phyloP scores from a whole-genome alignment of 53 echinoderm and acorn worm genomes.

The Temnopleurus reevesii region DNA sequence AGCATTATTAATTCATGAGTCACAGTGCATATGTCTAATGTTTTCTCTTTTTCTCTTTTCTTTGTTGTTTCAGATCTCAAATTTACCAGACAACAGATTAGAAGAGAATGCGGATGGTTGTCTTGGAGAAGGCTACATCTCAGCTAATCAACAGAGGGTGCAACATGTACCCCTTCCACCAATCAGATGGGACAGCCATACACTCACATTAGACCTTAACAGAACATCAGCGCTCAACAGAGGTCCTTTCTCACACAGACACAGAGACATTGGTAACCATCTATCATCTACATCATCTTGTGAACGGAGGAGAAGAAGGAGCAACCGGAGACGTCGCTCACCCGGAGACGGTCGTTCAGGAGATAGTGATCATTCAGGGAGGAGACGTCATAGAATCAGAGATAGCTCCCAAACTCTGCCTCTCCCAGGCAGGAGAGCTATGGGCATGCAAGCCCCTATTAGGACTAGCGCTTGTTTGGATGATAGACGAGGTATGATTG shows the following conservation, averaged over 20 bases:
- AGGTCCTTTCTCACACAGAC: not conserved
- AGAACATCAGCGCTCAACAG: not conserved
- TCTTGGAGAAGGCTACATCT: constrained; percentile 62
- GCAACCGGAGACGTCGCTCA: constrained; percentile 42
- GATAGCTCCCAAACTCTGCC: constrained; percentile 20
- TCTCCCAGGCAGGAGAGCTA: not conserved
- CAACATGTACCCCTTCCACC: constrained; percentile 75
- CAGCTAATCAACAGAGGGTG: constrained; percentile 55
- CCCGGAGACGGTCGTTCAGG: constrained; percentile 37
- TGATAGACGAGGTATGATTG: constrained; percentile 15
- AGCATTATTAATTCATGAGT: not conserved
- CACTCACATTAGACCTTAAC: constrained; percentile 53
- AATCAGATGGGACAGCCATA: constrained; percentile 85
- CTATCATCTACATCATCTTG: not conserved
- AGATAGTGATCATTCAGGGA: constrained; percentile 54
- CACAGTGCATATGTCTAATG: not conserved
- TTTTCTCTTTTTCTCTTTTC: not conserved
- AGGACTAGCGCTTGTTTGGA: constrained; percentile 49
- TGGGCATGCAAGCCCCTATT: constrained; percentile 56
- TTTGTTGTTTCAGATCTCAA: constrained; percentile 9
- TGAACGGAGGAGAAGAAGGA: constrained; percentile 37
- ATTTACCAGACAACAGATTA: constrained; percentile 27
- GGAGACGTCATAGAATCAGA: constrained; percentile 13
- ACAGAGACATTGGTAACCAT: not conserved
- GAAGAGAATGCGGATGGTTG: constrained; percentile 21